Base-by-base conservation (phyloP, 2,113 vertebrate species). In the Condylura cristata region DNA sequence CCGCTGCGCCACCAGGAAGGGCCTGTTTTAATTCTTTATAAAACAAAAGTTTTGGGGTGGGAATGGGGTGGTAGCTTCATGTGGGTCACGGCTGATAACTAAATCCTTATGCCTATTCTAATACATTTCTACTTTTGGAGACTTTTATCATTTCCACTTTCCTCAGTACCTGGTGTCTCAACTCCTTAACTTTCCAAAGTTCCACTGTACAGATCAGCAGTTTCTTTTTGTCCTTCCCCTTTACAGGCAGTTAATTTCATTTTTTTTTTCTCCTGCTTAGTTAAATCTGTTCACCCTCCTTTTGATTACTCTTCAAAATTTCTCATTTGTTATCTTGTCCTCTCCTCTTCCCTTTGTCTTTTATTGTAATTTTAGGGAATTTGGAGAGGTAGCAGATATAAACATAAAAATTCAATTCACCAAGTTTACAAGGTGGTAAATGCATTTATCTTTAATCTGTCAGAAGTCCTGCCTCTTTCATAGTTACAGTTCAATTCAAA, bases 291-390 rank as follows among this genome's bases (percentile, higher is more conserved):
- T 46, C 39, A 20, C 65, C 75, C 44, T 18, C 48, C 68, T 44
- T 60, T 48, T 17, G 2, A 22, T 16, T 11, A 16, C 51, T 17
- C 65, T 92, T 87, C 12, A 44, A 60, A 87, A 70, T 22, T 24
- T 58, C 44, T 83, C 56, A 65, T 65, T 58, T 82, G n/a, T 71
- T 90, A 32, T 51, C 20, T 7, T 82, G 26, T 81, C 44, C 48
- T 87, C 5, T 90, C 20, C 28, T 11, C 65, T 44, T 91, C 26
- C 74, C 72, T 65, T 79, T 44, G 44, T 32, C 34, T 8, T 84
- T 92, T 72, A 82, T 88, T 46, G 5, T 88, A 87, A 61, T 90
- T 94, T 88, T 66, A 86, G 63, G 14, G 44, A 39, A 58, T 86
- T 90, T 93, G 22, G 14, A 18, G 24, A 60, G 39, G 13, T 76